Conservation (phyloP, 2,888 invertebrate genomes). For the Campaea margaritaria region DNA sequence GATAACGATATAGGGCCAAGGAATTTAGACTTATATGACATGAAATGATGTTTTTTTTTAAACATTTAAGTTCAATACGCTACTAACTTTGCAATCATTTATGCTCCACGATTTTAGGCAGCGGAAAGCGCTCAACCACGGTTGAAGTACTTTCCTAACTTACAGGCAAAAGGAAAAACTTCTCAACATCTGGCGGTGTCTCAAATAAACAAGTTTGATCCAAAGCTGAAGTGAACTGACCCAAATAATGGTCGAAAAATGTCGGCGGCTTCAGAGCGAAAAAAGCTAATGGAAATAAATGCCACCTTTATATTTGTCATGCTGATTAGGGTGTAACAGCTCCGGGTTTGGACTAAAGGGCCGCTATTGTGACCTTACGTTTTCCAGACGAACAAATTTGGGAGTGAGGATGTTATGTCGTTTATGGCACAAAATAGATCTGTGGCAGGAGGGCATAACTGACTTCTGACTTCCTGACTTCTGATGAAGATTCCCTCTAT, state of each 20-base stretch:
- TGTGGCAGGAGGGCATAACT: no score
- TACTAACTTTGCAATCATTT: slow-evolving; percentile 5
- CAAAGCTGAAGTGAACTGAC: slow-evolving; percentile 28
- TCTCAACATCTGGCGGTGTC: slow-evolving; percentile 26
- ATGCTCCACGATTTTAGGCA: slow-evolving; percentile 7
- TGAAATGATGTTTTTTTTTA: no score
- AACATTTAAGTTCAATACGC: no score
- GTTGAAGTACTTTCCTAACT: slow-evolving; percentile 21
- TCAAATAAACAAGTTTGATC: slow-evolving; percentile 33
- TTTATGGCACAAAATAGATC: no score
- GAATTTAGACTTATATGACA: no score
- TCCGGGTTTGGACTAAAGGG: not conserved
- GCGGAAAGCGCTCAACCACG: slow-evolving; percentile 12
- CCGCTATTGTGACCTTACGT: not conserved
- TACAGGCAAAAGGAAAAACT: slow-evolving; percentile 25
- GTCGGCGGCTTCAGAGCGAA: slow-evolving; percentile 10
- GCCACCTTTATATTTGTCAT: slow-evolving; percentile 13
- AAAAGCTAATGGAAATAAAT: slow-evolving; percentile 31
- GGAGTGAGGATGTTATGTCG: no score
- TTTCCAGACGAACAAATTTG: not conserved
- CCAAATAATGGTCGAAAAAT: slow-evolving; percentile 29
- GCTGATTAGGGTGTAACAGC: slow-evolving; percentile 15
- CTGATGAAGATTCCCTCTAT: no score
- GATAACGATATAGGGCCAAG: no score
- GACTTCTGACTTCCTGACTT: no score